Evolutionary conservation across 2,113 vertebrate genomes (phyloP), one percentile per base, ranked within the genome.

Genomic region (Pseudorasbora parva): DNA sequence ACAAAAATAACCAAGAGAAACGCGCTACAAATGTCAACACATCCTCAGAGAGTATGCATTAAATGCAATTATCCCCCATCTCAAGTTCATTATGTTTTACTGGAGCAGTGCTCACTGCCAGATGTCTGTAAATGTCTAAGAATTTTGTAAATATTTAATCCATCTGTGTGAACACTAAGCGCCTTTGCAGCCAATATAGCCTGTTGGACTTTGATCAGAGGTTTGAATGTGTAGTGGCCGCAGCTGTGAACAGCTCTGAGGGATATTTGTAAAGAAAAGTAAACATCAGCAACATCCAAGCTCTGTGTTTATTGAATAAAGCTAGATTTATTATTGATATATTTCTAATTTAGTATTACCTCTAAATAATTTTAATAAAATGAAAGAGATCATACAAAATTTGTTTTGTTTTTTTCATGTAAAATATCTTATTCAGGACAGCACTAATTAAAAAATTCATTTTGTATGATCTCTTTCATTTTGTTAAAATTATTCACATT

Each of bases 31-130:
- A 15, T 54, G 6, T 8, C 15, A 54, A 54, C 17, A 54, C 51
- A 19, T 17, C 51, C 51, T 54, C 27, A 66, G 6, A 76, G 19
- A n/a, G 30, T 56, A 56, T 57, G 74, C 12, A 25, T 76, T 33
- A 6, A 78, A 43, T 45, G n/a, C 23, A 78, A n/a, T 62, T 25
- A 62, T 60, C 56, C 76, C n/a, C 45, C 12, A n/a, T 57, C n/a
- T 27, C 12, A n/a, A 78, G 56, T 81, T 81, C 49, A 71, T 71
- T 54, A 54, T 21, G 21, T 71, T 81, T 81, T 81, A 81, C 21
- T 81, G 30, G 64, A 68, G 21, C 21, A 30, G 62, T n/a, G 19
- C 79, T 54, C 27, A 23, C 27, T 81, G 11, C 64, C 79, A 69
- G 64, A 71, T 71, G 49, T 69, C 79, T 81, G n/a, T 71, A 56